phyloP scores from a whole-genome alignment of 2,888 invertebrate species.

The Troglohyphantes excavatus region DNA sequence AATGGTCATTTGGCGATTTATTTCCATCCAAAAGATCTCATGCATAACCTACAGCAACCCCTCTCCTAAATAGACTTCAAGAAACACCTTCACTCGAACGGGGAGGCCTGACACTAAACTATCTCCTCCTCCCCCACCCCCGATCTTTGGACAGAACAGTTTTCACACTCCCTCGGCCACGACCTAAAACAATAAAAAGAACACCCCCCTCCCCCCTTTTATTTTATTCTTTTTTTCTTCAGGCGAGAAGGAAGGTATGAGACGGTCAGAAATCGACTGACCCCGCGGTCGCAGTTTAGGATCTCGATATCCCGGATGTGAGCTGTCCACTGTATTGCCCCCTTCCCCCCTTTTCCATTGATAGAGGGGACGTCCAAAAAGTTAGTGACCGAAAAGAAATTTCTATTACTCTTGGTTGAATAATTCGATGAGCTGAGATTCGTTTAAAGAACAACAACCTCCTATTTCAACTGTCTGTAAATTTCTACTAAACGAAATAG shows the following conservation, averaged over 20 bases:
- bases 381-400: too few relatives aligned
- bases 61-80: constrained; percentile 52
- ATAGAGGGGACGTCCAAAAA: neutral
- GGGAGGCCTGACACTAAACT: constrained; percentile 39
- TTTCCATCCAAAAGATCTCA: neutral
- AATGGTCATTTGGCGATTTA: neutral
- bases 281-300: constrained; percentile 35
- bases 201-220: too few relatives aligned
- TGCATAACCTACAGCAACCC: constrained; percentile 34
- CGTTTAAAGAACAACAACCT: too few relatives aligned
- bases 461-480: too few relatives aligned
- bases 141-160: neutral
- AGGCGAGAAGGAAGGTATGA: constrained; percentile 17
- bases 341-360: constrained; percentile 8
- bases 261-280: constrained; percentile 24
- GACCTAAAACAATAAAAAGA: too few relatives aligned
- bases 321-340: constrained; percentile 39
- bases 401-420: too few relatives aligned
- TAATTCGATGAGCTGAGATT: too few relatives aligned
- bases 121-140: constrained; percentile 17
- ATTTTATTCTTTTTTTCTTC: neutral
- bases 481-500: too few relatives aligned
- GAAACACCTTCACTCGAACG: constrained; percentile 11
- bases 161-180: neutral
- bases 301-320: constrained; percentile 66